Conservation (phyloP, 2,797 vertebrate genomes). For the Poliocrania exsul region DNA sequence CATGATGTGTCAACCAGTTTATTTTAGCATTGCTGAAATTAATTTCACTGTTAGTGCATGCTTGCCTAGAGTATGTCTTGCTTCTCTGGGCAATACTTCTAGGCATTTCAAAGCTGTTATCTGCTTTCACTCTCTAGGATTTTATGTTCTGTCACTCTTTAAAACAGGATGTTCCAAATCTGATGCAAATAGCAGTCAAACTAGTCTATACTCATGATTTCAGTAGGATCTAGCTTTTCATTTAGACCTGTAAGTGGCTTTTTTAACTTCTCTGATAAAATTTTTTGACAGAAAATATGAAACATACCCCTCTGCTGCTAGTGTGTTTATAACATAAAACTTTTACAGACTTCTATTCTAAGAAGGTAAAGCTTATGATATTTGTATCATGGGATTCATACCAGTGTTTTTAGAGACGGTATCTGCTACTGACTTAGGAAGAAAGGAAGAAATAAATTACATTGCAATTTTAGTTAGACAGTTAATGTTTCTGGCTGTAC, state of each 20-base stretch:
- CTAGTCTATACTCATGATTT: not conserved
- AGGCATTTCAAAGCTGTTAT: not conserved
- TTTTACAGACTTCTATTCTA: not conserved
- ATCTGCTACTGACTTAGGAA: not conserved
- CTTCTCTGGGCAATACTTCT: not conserved
- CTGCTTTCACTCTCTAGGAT: not conserved
- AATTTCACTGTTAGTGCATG: not conserved
- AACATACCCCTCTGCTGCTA: not conserved
- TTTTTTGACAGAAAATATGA: not conserved
- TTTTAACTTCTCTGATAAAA: not conserved
- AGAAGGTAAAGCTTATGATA: not conserved
- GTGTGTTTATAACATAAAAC: not conserved
- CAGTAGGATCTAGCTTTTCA: not conserved
- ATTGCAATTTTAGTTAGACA: not conserved
- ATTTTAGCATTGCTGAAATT: not conserved
- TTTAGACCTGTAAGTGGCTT: not conserved
- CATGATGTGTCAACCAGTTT: not conserved
- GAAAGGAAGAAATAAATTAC: not conserved
- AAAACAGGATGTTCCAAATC: not conserved
- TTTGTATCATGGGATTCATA: not conserved
- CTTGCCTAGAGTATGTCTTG: not conserved
- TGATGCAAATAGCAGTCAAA: not conserved
- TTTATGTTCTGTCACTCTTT: conserved; percentile 9
- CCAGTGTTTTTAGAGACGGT: not conserved
- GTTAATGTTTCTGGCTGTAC: not conserved